These are phyloP conservation scores for Muschampia plurimacula DNA, from an alignment of 2,888 invertebrate species.

Conservation along the genomic window DNA sequence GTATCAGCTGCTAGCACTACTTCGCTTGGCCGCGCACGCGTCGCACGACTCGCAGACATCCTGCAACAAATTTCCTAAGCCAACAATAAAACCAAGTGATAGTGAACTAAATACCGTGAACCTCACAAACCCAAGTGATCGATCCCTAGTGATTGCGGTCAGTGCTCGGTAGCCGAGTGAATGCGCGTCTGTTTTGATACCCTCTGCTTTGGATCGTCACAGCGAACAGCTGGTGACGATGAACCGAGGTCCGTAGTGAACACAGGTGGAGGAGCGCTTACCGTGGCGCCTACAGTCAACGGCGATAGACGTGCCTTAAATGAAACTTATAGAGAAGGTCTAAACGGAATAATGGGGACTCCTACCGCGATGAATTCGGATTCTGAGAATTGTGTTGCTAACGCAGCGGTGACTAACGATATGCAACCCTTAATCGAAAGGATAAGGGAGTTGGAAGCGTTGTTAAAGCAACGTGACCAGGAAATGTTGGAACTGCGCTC, in stretches of 20 bases:
- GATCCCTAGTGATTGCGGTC: constrained; percentile 75
- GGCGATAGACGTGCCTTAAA: constrained; percentile 81
- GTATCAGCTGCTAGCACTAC: constrained; percentile 67
- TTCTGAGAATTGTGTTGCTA: constrained; percentile 85
- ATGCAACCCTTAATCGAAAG: constrained; percentile 87
- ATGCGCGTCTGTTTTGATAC: constrained; percentile 97
- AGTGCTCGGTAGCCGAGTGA: constrained; percentile 88
- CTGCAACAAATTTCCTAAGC: constrained; percentile 65
- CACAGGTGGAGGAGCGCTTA: constrained; percentile 79
- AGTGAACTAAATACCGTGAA: constrained; percentile 54
- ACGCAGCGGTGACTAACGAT: constrained; percentile 78
- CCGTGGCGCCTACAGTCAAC: constrained; percentile 82
- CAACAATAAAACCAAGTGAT: constrained; percentile 53
- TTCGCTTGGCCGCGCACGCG: constrained; percentile 73
- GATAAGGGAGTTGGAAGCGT: constrained; percentile 91
- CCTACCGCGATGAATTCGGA: constrained; percentile 86
- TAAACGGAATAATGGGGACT: constrained; percentile 83
- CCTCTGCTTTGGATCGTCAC: constrained; percentile 96
- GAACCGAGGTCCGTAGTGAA: constrained; percentile 85
- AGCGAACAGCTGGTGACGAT: constrained; percentile 92
- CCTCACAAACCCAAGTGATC: constrained; percentile 60
- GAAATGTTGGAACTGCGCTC: constrained; percentile 94
- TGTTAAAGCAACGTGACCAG: constrained; percentile 90
- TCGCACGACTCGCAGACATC: constrained; percentile 75
- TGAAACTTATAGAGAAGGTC: constrained; percentile 79